Evolutionary conservation across 2,888 invertebrate genomes (phyloP), one percentile per base, ranked within the genome.

Genomic region (Amorpha juglandis): DNA sequence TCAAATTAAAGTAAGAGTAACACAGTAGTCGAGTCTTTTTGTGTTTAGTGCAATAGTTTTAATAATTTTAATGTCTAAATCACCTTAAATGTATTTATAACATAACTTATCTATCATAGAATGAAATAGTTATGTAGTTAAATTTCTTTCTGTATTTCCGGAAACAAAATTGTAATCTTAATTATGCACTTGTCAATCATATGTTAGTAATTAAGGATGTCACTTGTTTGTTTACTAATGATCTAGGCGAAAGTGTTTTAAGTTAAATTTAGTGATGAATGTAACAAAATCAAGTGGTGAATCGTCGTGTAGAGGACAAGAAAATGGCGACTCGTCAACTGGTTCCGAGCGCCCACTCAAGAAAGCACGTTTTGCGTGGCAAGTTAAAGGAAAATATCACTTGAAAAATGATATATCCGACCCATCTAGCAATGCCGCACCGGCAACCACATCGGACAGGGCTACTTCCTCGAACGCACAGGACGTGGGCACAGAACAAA

Each of bases 291-390:
- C 84, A 67, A 69, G 78, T 70, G 94, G 91, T 68, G 92, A 93
- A 76, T 88, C 93, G 69, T 93, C 94, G 69, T 87, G 90, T 76
- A 93, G 90, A 84, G 88, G 88, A 81, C 90, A 88, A 86, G 92
- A 93, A 86, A 90, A 92, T 91, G 91, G 94, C 93, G 90, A 91
- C 91, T 90, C 83, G 71, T 81, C 85, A 66, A 81, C 83, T 79
- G 93, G 93, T 73, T 87, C 90, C 67, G 94, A 94, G 77, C 94
- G 95, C 86, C 95, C 95, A 79, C 90, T 95, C 74, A 95, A 95
- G 84, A 95, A 95, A 86, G 95, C 95, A 68, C 91, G 94, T 76
- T 95, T 94, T 86, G 93, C 95, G 66, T 95, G 95, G 95, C 95
- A 95, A 92, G 94, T 95, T 68, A 95, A 95, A 87, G 95, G 95